A percentile compares a stretch with the other conserved stretches of the same genome.
Conservation (phyloP, 2,797 vertebrate species). For the Tauraco hartlaubi region DNA sequence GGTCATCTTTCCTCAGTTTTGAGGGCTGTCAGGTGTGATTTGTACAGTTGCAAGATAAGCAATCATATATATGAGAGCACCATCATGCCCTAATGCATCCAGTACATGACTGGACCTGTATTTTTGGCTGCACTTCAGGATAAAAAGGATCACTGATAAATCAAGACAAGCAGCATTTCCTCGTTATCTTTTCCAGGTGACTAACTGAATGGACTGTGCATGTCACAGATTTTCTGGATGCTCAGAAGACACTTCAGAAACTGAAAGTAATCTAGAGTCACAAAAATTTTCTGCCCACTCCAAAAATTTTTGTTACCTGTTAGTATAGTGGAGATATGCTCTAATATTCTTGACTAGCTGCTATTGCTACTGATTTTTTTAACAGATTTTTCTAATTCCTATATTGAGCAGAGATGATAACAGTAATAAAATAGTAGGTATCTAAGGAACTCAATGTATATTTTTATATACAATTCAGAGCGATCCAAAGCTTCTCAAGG, state of each 20-base stretch:
- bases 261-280: neutral
- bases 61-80: neutral
- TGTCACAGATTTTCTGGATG: neutral
- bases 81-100: neutral
- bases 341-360: neutral
- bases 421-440: neutral
- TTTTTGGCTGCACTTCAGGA: neutral
- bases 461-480: neutral
- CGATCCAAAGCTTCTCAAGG: neutral
- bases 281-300: neutral
- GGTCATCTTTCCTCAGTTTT: neutral
- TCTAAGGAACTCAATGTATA: neutral
- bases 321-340: neutral
- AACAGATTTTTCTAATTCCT: neutral
- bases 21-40: neutral
- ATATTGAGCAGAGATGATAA: neutral
- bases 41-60: neutral
- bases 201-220: neutral
- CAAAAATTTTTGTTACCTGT: neutral
- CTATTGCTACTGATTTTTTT: neutral
- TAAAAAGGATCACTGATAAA: neutral
- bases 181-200: neutral
- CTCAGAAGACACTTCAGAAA: neutral
- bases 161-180: neutral
- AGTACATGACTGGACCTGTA: neutral